These are phyloP conservation scores for Indicator maculatus DNA, from an alignment of 2,113 vertebrate genomes.

Conservation along the genomic window DNA sequence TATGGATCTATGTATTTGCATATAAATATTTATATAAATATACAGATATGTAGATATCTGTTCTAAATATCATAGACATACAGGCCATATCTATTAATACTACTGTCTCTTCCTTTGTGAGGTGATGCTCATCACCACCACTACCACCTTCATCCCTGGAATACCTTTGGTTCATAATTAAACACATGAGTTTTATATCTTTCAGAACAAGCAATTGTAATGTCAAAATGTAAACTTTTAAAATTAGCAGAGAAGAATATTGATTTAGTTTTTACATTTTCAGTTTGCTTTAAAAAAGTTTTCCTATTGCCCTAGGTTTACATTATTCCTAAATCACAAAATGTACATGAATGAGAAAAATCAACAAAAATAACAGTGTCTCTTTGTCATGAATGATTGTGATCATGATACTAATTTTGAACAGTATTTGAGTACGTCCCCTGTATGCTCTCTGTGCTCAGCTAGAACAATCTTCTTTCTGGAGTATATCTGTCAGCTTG, in stretches of 20 bases:
- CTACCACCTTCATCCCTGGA: background rate
- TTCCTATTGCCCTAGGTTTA: background rate
- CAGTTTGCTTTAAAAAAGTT: background rate
- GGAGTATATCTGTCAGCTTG: background rate
- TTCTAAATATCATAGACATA: background rate
- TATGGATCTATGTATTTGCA: background rate
- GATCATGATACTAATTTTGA: background rate
- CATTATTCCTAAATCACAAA: background rate
- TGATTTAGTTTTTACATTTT: background rate
- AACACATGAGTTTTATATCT: background rate
- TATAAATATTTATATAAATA: background rate
- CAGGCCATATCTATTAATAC: background rate
- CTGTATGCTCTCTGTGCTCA: background rate
- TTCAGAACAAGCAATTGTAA: background rate
- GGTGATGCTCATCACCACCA: background rate
- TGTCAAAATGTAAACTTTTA: background rate
- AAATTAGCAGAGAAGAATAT: background rate
- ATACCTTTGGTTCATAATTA: background rate
- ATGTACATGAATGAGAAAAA: background rate
- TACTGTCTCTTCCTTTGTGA: background rate
- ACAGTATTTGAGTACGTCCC: background rate
- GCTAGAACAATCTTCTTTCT: background rate
- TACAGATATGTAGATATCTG: background rate
- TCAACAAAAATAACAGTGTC: background rate
- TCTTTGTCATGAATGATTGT: rapidly evolving